Evolutionary conservation across 2,797 vertebrate species (phyloP).

Genomic region (Sebastes melanostomus): DNA sequence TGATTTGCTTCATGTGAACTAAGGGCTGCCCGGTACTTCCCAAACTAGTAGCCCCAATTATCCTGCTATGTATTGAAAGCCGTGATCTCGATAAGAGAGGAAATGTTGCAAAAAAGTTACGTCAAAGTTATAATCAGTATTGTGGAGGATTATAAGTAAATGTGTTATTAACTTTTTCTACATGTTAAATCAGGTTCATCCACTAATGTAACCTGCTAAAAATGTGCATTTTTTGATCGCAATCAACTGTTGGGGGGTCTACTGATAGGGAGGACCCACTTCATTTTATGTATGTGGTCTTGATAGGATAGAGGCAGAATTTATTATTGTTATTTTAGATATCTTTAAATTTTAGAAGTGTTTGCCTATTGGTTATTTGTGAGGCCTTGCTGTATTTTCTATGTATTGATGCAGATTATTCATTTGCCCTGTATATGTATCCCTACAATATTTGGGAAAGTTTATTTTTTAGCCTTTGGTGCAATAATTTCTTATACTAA

Average conservation of each 20-base stretch:
- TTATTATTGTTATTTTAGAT: no score
- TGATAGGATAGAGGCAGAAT: no score
- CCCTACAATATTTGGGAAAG: background rate
- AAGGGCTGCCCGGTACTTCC: slow-evolving; percentile 9
- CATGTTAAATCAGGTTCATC: background rate
- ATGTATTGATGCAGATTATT: background rate
- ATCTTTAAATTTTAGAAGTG: background rate
- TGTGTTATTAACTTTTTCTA: background rate
- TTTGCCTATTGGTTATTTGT: background rate
- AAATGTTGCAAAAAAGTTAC: background rate
- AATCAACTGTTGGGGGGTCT: background rate
- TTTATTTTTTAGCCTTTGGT: background rate
- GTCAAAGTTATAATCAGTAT: no score
- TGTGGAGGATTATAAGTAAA: no score
- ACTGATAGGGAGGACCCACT: rapidly evolving
- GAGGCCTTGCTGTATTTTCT: background rate
- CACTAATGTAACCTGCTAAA: background rate
- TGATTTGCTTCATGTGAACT: slow-evolving; percentile 6
- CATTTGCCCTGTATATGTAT: background rate
- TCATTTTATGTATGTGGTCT: no score
- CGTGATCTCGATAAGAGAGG: background rate
- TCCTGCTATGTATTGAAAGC: background rate
- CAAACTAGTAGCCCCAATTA: background rate
- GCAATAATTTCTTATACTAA: no score
- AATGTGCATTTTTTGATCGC: no score